Base-by-base conservation (phyloP, 2,888 invertebrate species). In the Amblyjoppa fuscipennis region DNA sequence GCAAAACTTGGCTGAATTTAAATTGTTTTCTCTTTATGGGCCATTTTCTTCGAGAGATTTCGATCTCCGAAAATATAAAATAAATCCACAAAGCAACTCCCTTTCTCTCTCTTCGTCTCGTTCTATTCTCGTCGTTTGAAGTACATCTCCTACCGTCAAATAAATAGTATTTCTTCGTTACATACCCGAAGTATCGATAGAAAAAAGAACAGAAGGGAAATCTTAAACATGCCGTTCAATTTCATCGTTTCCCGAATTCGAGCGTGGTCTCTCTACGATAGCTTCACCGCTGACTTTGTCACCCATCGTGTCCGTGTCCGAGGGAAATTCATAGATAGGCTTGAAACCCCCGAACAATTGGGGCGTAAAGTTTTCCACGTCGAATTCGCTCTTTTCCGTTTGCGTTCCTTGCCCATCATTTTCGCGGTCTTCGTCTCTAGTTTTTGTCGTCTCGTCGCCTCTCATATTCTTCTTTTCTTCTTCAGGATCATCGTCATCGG, bases 321-420 rank as follows among this genome's bases (percentile, higher is more conserved):
- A 78, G 0, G 93, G 93, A 61, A 94, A 93, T 75, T 94, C 93
- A 91, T 97, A 97, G 76, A 97, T 96, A 0, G 97, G 97, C 89
- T 96, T 96, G 89, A 97, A 97, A 0, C 97, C 97, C 3, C 96
- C 96, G 88, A 96, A 96, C 25, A 97, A 92, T 89, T 96, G 96
- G 0, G 97, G 97, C 87, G 96, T 96, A 88, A 97, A 97, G 88
- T 95, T 96, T 88, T 96, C 96, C 5, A 96, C 94, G 89, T 96
- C 96, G 88, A 96, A 96, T 82, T 95, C 94, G 7, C 64, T 89
- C 94, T 94, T 89, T 74, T 91, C 91, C 0, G 93, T 91, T 66
- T 91, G 90, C 0, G 89, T 80, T 2, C 91, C 89, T 28, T 93
- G 92, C 64, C 91, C 73, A 13, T 81, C 82, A 1, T 69, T 13